Percentiles rank a stretch among this genome's conserved stretches.
Evolutionary conservation across 2,888 invertebrate genomes (phyloP).

Genomic region (Tyria jacobaeae): DNA sequence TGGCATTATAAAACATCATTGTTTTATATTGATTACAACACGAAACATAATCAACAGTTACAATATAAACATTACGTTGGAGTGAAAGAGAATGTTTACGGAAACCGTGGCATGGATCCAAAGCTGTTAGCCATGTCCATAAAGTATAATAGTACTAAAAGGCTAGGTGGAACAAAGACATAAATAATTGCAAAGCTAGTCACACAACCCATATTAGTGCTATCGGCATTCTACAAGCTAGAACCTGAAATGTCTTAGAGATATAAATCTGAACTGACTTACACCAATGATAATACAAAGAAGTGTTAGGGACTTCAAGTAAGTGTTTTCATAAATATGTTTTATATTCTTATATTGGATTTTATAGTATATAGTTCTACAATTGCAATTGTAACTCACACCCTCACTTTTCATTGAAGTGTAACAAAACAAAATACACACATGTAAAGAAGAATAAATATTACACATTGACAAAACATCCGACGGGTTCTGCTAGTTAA

Average conservation of each 20-base stretch:
- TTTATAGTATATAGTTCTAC: too few relatives aligned
- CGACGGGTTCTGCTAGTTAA: too few relatives aligned
- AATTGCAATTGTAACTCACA: too few relatives aligned
- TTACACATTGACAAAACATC: too few relatives aligned
- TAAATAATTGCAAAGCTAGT: conserved; percentile 36
- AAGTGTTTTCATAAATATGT: too few relatives aligned
- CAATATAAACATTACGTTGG: conserved; percentile 1
- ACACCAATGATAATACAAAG: not conserved
- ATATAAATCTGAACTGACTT: not conserved
- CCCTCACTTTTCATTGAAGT: too few relatives aligned
- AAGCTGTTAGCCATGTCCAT: conserved; percentile 23
- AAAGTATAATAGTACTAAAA: conserved; percentile 16
- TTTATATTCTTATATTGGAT: too few relatives aligned
- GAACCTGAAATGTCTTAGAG: not conserved
- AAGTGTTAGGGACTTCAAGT: too few relatives aligned
- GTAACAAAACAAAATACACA: too few relatives aligned
- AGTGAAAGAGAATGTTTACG: conserved; percentile 23
- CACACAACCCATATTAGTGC: conserved; percentile 38
- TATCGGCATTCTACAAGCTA: conserved; percentile 42
- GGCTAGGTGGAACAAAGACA: conserved; percentile 36
- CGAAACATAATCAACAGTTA: conserved; percentile 18
- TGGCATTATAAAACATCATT: conserved; percentile 7
- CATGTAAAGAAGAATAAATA: too few relatives aligned
- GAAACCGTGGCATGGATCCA: conserved; percentile 19
- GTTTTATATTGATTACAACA: conserved; percentile 10